phyloP scores from a whole-genome alignment of 2,888 invertebrate genomes.

The Polylopha cassiicola region DNA sequence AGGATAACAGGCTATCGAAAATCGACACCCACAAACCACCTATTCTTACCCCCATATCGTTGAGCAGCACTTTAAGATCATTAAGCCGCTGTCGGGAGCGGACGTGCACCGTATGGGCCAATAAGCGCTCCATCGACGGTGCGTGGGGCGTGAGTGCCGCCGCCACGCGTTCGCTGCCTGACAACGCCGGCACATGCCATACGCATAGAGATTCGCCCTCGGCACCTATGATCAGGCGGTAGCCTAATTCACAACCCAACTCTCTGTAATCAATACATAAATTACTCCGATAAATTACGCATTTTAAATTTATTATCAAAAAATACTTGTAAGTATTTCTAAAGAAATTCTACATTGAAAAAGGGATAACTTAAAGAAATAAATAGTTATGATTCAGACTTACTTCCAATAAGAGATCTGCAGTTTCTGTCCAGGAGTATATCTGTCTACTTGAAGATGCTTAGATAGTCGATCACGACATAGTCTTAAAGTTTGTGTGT shows the following conservation, averaged over 20 bases:
- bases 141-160: conserved; percentile 92
- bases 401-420: conserved; percentile 97
- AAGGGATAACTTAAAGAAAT: no score
- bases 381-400: no score
- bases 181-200: conserved; percentile 80
- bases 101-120: conserved; percentile 97
- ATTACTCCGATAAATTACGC: no score
- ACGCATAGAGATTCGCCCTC: conserved; percentile 76
- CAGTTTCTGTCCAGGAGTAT: conserved; percentile 90
- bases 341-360: no score
- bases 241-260: conserved; percentile 90
- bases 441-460: conserved; percentile 93
- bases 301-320: no score
- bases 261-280: conserved; percentile 61
- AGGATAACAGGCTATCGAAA: no score
- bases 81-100: conserved; percentile 89
- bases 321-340: no score
- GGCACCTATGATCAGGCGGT: conserved; percentile 91
- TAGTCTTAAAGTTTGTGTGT: conserved; percentile 91
- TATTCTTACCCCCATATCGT: conserved; percentile 78
- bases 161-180: conserved; percentile 69
- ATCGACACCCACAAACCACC: no score
- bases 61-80: conserved; percentile 87
- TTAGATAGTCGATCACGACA: conserved; percentile 92
- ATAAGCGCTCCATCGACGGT: conserved; percentile 94